phyloP scores from a whole-genome alignment of 2,888 invertebrate genomes.

The Chorisops tibialis region DNA sequence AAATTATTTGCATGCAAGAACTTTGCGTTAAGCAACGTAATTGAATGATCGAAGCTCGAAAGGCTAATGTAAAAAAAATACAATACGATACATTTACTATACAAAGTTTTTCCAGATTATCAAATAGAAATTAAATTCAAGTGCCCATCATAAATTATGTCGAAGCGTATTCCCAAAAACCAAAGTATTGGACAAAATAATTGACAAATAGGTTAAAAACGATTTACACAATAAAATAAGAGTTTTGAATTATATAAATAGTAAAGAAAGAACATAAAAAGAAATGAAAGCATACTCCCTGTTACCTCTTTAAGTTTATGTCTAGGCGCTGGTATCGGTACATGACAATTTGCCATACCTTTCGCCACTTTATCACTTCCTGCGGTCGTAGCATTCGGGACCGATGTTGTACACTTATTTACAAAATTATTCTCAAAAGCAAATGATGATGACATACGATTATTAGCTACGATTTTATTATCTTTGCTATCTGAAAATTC shows the following conservation, averaged over 20 bases:
- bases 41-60: too few species aligned
- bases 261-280: not conserved
- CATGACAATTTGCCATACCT: conserved; percentile 39
- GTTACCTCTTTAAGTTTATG: conserved; percentile 32
- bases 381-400: conserved; percentile 40
- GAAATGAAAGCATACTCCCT: conserved; percentile 2
- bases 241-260: not conserved
- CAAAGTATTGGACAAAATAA: not conserved
- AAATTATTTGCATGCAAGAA: too few species aligned
- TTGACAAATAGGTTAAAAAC: not conserved
- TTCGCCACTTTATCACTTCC: conserved; percentile 32
- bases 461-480: not conserved
- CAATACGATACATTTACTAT: too few species aligned
- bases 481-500: not conserved
- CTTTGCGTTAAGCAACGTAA: too few species aligned
- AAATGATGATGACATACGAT: not conserved
- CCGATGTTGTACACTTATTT: conserved; percentile 27
- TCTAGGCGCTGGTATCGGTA: conserved; percentile 45
- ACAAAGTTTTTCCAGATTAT: too few species aligned
- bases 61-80: too few species aligned
- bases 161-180: not conserved
- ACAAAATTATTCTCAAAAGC: conserved; percentile 33
- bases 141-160: not conserved
- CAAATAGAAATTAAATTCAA: too few species aligned
- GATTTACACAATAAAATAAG: not conserved